These are phyloP conservation scores for Hypomecis atomaria DNA, from an alignment of 2,888 invertebrate genomes.

Conservation along the genomic window DNA sequence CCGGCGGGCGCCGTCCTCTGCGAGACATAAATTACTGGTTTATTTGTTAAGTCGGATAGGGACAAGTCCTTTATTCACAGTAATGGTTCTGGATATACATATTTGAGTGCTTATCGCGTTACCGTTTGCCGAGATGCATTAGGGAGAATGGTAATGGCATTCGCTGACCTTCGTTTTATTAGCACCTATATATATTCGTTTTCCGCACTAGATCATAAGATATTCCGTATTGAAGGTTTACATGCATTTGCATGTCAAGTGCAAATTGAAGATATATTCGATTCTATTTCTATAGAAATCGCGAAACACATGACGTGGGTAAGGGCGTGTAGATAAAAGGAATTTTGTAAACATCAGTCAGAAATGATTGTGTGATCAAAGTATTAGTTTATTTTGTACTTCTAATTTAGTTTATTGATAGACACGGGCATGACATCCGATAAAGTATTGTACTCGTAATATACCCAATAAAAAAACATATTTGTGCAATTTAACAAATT, in stretches of 20 bases:
- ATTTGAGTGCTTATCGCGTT: constrained; percentile 56
- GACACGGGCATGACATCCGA: too few species aligned
- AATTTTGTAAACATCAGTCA: constrained; percentile 10
- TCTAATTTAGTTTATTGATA: background rate
- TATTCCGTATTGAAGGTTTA: constrained; percentile 17
- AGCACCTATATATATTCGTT: constrained; percentile 26
- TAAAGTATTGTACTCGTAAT: too few species aligned
- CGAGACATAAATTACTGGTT: constrained; percentile 73
- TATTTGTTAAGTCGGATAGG: constrained; percentile 67
- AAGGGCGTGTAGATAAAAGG: constrained; percentile 18
- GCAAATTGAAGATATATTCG: constrained; percentile 18
- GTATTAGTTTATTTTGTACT: background rate
- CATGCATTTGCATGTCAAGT: constrained; percentile 21
- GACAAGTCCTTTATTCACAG: constrained; percentile 59
- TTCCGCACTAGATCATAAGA: constrained; percentile 21
- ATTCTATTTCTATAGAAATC: constrained; percentile 18
- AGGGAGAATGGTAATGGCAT: constrained; percentile 31
- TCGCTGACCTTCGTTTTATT: constrained; percentile 36
- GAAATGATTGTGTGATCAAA: constrained; percentile 2
- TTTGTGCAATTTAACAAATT: too few species aligned
- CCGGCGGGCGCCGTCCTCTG: constrained; percentile 67
- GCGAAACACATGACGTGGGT: constrained; percentile 25
- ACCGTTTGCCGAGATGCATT: constrained; percentile 52
- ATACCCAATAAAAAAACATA: too few species aligned
- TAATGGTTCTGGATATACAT: constrained; percentile 56